Conservation (phyloP, 1,140 invertebrate genomes). For the Dermatophagoides farinae region DNA sequence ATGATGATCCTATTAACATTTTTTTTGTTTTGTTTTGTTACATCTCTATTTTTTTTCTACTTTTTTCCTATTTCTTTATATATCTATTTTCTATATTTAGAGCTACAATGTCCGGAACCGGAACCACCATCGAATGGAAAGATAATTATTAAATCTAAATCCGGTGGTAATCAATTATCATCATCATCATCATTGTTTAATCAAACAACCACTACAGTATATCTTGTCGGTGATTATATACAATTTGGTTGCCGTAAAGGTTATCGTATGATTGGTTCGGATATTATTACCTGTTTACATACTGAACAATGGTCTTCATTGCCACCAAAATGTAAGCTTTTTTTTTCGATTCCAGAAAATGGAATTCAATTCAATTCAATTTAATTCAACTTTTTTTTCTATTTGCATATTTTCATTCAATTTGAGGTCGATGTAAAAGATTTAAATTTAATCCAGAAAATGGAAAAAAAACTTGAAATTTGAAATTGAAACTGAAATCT, state of each 20-base stretch:
- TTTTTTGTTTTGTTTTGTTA: too few species aligned
- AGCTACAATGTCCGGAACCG: constrained; percentile 49
- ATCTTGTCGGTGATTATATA: constrained; percentile 40
- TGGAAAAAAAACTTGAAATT: not conserved
- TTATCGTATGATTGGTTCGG: constrained; percentile 50
- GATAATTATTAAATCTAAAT: constrained; percentile 25
- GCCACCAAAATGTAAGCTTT: constrained; percentile 47
- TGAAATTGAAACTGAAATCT: not conserved
- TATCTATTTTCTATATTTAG: constrained; percentile 33
- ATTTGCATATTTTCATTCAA: not conserved
- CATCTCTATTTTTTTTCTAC: too few species aligned
- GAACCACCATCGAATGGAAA: constrained; percentile 46
- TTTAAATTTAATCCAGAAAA: not conserved
- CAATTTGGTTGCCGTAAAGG: constrained; percentile 49
- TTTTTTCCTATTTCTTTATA: too few species aligned
- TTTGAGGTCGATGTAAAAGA: not conserved
- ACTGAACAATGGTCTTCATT: constrained; percentile 65
- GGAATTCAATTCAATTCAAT: too few species aligned
- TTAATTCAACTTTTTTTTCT: not conserved
- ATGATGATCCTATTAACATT: too few species aligned
- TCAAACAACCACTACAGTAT: constrained; percentile 27
- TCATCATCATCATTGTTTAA: too few species aligned
- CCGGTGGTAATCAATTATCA: too few species aligned
- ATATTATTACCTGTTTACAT: constrained; percentile 54
- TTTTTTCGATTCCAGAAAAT: not conserved